Evolutionary conservation across 2,888 invertebrate species (phyloP), one percentile per base, ranked within the genome.

Genomic region (Muscina levida): DNA sequence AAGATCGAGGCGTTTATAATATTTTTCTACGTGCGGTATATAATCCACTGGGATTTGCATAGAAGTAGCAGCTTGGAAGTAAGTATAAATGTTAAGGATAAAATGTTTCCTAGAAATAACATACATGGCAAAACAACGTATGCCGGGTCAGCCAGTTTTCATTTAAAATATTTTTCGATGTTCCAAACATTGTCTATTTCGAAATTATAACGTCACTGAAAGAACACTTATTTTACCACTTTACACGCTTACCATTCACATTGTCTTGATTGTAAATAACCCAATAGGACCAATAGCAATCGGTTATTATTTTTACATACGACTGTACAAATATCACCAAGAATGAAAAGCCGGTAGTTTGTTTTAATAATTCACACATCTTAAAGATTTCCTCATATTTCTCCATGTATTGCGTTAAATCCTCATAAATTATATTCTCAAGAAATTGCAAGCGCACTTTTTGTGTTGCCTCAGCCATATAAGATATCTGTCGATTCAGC

Each of bases 221-320:
- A n/a, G n/a, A n/a, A n/a, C n/a, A n/a, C n/a, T n/a, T n/a, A n/a
- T n/a, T n/a, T n/a, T n/a, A n/a, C n/a, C n/a, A n/a, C n/a, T n/a
- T n/a, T n/a, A n/a, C n/a, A n/a, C n/a, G 15, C 83, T 79, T 75
- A 83, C 83, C 83, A 26, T 72, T 31, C 4, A 83, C 39, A 44
- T 82, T 37, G 5, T 77, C 57, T 2, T 77, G 17, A 37, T 80
- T 81, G 67, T 82, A 84, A 26, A 82, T 62, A 51, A 84, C 77
- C 83, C 83, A 84, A 67, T 83, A 83, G 0, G 76, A 17, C 84
- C 84, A 84, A 77, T 84, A 84, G 67, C 82, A 83, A 57, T 83
- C 83, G 8, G 82, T 82, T 31, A 84, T 31, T 17, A 82, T 82
- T 51, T 82, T 83, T 0, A 81, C 51, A 71, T 82, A 84, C 0